Base-by-base conservation (phyloP, 1,140 invertebrate genomes). In the Meloidogyne chitwoodi region DNA sequence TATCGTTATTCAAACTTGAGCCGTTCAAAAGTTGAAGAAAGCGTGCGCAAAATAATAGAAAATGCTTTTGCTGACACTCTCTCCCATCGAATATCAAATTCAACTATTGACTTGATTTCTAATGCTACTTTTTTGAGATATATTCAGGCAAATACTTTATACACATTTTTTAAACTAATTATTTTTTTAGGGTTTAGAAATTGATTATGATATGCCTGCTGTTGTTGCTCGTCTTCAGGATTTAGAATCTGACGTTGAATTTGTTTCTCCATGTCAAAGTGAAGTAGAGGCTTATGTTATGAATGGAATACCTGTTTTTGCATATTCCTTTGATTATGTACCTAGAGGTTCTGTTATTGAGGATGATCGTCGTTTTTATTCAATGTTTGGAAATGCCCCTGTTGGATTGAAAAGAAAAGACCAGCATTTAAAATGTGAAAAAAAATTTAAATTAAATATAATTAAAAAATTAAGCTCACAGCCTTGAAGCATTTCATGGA, bases 301-400 rank as follows among this genome's bases (percentile, higher is more conserved):
- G 24, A 76, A 79, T 41, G 64, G 56, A 22, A 29, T 65, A 56
- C 48, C 56, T 24, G 62, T 65, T 19, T 76, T 76, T 22, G 56
- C 82, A 2, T 86, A 86, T 70, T 87, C 86, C 14, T 86, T 86
- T 56, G 86, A 86, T 72, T 87, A 84, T 71, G 64, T 86, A 22
- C 86, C 85, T 0, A 74, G 79, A 65, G 80, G 81, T 62, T 69
- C 78, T 38, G 71, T 86, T 24, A 68, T 83, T 34, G 85, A 86
- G 74, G 85, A 85, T 64, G 83, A 86, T 31, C 73, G 78, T 1
- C 66, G 75, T 5, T 80, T 63, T 62, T 87, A 81, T 56, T 69
- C 77, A 14, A 67, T 86, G 29, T 86, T 86, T 63, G 86, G 85
- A 62, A 83, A 87, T 66, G 75, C 82, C 16, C 79, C 83, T 19